Evolutionary conservation across 92 coral and sea anemone species (phyloP), one percentile per base, ranked within the genome.

Genomic region (Epizoanthus scotinus): DNA sequence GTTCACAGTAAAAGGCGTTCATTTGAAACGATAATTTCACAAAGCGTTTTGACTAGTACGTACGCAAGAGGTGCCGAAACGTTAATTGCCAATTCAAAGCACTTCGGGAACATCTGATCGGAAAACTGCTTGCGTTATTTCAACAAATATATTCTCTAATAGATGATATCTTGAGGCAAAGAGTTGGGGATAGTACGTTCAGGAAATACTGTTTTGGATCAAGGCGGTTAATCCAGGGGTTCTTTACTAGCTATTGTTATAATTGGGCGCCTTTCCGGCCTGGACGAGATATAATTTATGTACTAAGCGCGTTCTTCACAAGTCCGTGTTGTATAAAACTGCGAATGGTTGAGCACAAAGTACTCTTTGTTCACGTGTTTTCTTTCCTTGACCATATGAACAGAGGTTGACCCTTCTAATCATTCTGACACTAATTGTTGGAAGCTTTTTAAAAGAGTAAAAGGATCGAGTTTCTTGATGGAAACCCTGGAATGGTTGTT

Each of bases 261-360:
- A 44, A 44, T 7, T 1, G 52, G 10, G 10, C 12, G 52, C 52
- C 52, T 44, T 44, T 42, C 52, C 52, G 52, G 52, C 14, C 8
- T n/a, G n/a, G n/a, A n/a, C n/a, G n/a, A n/a, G n/a, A n/a, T n/a
- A n/a, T n/a, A n/a, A n/a, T n/a, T n/a, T 44, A 8, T 44, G 67
- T 19, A 17, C 7, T 42, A 68, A 27, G 27, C 27, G 20, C n/a
- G 56, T 40, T 75, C 49, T 75, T 59, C 67, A 34, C 67, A 22
- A 3, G 52, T 36, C 19, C 2, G 13, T 19, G 18, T 18, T 53
- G n/a, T 31, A 56, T 31, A 15, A 56, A 70, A 36, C 42, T 34
- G 21, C 67, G 80, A 74, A 56, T 75, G 55, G 63, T 52, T 60
- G 40, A 71, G 55, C 62, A 71, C 78, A 71, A 71, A 50, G 78